A percentile compares a stretch with the other conserved stretches of the same genome.
phyloP scores from a whole-genome alignment of 2,113 vertebrate genomes.

The Microcebus lehilahytsara region DNA sequence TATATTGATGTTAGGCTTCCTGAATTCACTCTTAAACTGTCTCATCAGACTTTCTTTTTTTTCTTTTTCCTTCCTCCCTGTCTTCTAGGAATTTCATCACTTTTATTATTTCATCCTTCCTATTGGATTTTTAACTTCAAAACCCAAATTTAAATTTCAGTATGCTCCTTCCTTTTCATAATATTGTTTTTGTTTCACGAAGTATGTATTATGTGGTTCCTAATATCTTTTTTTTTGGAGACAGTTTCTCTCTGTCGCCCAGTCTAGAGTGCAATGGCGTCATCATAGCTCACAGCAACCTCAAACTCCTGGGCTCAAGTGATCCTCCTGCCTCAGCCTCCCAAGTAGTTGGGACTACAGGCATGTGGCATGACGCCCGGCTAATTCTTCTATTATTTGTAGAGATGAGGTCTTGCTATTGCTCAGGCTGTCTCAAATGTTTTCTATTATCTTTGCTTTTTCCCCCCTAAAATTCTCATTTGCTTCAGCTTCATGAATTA shows the following conservation, averaged over 20 bases:
- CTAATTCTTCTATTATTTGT: no score
- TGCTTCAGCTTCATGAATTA: not conserved
- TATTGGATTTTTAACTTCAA: not conserved
- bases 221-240: not conserved
- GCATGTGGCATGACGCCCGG: rapidly evolving
- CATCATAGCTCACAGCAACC: no score
- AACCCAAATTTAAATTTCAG: not conserved
- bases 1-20: not conserved
- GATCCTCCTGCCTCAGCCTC: no score
- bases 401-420: no score
- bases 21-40: not conserved
- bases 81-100: not conserved
- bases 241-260: no score
- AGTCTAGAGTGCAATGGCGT: no score
- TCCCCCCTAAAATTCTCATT: not conserved
- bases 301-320: no score
- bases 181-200: not conserved
- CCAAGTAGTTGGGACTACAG: no score
- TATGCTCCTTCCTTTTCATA: not conserved
- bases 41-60: not conserved
- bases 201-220: not conserved
- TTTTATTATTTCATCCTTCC: not conserved
- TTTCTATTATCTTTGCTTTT: not conserved
- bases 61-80: rapidly evolving
- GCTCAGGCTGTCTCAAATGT: not conserved